Evolutionary conservation across 2,888 invertebrate genomes (phyloP).

Genomic region (Chromoteleia sp.): DNA sequence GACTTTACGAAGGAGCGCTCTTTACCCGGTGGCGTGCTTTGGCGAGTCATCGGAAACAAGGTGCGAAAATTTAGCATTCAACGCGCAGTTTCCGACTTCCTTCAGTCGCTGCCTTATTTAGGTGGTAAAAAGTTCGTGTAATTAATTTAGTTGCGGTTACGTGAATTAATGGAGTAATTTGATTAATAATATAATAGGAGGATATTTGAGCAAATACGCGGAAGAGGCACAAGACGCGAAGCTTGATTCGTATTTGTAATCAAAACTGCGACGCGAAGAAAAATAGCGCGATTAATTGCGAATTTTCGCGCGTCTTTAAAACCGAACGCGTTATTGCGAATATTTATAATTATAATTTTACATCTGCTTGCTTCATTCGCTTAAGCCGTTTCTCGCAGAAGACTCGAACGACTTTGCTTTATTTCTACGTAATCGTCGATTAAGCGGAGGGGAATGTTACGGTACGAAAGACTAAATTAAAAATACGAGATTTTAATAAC

Average conservation of each 20-base stretch:
- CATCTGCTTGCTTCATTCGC: no score
- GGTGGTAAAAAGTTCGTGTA: slow-evolving; percentile 47
- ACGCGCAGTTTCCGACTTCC: slow-evolving; percentile 46
- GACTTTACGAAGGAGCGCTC: slow-evolving; percentile 66
- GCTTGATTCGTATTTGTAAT: slow-evolving; percentile 41
- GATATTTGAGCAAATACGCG: slow-evolving; percentile 39
- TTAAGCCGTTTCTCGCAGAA: no score
- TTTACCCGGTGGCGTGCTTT: slow-evolving; percentile 60
- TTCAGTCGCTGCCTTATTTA: slow-evolving; percentile 46
- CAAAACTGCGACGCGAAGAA: slow-evolving; percentile 23
- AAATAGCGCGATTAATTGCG: slow-evolving; percentile 36
- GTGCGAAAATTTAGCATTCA: slow-evolving; percentile 61
- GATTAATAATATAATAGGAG: slow-evolving; percentile 47
- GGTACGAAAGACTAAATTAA: no score
- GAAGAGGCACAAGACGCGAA: slow-evolving; percentile 21
- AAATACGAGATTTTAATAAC: no score
- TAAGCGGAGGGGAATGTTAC: no score
- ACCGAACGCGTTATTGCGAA: no score
- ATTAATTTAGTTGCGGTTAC: slow-evolving; percentile 35
- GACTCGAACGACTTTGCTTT: no score
- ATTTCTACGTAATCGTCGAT: no score
- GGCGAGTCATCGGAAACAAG: slow-evolving; percentile 39
- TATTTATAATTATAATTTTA: no score
- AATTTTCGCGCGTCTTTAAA: slow-evolving; percentile 8
- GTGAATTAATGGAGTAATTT: slow-evolving; percentile 36